Conservation (phyloP, 2,888 invertebrate species). For the Dromius quadrimaculatus region DNA sequence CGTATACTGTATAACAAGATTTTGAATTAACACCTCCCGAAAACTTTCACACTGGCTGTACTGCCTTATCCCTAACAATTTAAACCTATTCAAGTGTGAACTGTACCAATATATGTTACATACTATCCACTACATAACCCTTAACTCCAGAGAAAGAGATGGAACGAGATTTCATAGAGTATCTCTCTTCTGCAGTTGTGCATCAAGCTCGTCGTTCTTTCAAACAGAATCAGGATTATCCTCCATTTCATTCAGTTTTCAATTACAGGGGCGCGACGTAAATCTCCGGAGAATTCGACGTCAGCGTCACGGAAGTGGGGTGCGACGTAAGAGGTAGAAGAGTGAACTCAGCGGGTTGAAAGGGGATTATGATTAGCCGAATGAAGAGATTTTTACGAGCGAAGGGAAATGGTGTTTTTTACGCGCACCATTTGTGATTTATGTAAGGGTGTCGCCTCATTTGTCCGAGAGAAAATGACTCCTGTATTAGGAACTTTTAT, state of each 20-base stretch:
- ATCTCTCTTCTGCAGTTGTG: conserved; percentile 2
- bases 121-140: not conserved
- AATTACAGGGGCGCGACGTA: conserved; percentile 44
- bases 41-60: too few species aligned
- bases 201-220: conserved; percentile 33
- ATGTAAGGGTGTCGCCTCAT: conserved; percentile 39
- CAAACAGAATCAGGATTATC: conserved; percentile 48
- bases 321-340: not conserved
- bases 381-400: conserved; percentile 52
- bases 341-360: conserved; percentile 38
- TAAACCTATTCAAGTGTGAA: too few species aligned
- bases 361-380: conserved; percentile 50
- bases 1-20: too few species aligned
- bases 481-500: not conserved
- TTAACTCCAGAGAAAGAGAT: not conserved
- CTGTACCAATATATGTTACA: too few species aligned
- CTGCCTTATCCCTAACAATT: too few species aligned
- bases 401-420: conserved; percentile 43
- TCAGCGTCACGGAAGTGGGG: conserved; percentile 20
- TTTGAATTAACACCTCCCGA: too few species aligned
- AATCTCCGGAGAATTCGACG: conserved; percentile 43
- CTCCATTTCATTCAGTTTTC: conserved; percentile 50
- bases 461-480: conserved; percentile 29
- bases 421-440: conserved; percentile 50
- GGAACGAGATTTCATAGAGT: too few species aligned